Percentiles rank a stretch among this genome's conserved stretches.
Evolutionary conservation across 2,113 vertebrate genomes (phyloP).

Genomic region (Puma concolor): DNA sequence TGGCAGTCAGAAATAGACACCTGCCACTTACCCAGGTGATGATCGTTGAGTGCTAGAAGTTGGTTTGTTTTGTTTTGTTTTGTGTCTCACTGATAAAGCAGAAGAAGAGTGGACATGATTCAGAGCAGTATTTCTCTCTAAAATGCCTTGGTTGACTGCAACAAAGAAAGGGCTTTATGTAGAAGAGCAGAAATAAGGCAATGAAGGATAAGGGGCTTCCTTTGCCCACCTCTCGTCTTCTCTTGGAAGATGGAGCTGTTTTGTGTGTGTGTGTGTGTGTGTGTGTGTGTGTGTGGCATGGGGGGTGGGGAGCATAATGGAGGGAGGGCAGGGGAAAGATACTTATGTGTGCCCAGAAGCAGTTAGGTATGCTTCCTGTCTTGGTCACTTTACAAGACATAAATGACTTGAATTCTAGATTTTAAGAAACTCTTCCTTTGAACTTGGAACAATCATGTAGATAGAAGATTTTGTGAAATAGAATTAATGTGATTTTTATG

Average conservation of each 20-base stretch:
- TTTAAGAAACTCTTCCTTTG: neutral
- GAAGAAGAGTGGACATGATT: neutral
- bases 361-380: neutral
- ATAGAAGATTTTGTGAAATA: neutral
- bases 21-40: neutral
- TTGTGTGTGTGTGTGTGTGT: no score
- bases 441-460: neutral
- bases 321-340: accelerated
- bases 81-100: neutral
- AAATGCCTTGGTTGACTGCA: neutral
- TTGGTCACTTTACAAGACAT: neutral
- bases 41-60: neutral
- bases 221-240: no score
- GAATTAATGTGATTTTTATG: neutral
- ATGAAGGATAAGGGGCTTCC: no score
- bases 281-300: no score
- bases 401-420: neutral
- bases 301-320: no score
- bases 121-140: neutral
- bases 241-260: no score
- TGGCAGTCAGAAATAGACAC: neutral
- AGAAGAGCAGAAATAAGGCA: neutral
- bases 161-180: neutral
- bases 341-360: neutral
- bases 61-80: neutral